These are phyloP conservation scores for Zaprionus inermis DNA, from an alignment of 1,140 invertebrate genomes.

Conservation along the genomic window DNA sequence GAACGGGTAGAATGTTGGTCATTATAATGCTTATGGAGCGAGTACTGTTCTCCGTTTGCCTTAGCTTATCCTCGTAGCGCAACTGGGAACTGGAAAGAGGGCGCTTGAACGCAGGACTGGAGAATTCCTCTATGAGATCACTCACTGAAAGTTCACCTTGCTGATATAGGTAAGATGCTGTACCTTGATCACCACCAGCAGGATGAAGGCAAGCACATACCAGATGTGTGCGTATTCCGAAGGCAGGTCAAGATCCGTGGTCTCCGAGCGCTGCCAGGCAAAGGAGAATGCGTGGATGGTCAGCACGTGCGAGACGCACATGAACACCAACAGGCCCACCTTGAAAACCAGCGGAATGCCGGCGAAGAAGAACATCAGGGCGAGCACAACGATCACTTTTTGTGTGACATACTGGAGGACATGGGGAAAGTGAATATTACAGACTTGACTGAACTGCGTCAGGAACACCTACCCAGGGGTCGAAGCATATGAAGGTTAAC, in stretches of 20 bases:
- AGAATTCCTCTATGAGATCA: not conserved
- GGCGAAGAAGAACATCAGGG: slow-evolving; percentile 91
- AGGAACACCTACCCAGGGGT: slow-evolving; percentile 2
- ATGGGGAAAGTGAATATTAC: not conserved
- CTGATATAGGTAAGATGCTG: slow-evolving; percentile 39
- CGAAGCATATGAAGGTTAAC: slow-evolving; percentile 75
- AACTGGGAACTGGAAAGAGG: slow-evolving; percentile 24
- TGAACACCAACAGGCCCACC: slow-evolving; percentile 78
- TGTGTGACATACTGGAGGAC: slow-evolving; percentile 90
- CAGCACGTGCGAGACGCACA: slow-evolving; percentile 54
- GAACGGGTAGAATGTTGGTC: slow-evolving; percentile 92
- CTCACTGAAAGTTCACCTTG: slow-evolving; percentile 44
- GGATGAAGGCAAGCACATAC: slow-evolving; percentile 25
- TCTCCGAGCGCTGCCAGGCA: slow-evolving; percentile 88
- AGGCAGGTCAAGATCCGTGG: slow-evolving; percentile 87
- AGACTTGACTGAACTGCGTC: not conserved
- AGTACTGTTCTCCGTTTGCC: slow-evolving; percentile 89
- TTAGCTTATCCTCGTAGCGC: slow-evolving; percentile 86
- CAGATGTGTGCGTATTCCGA: slow-evolving; percentile 35
- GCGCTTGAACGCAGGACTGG: not conserved
- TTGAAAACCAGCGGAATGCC: slow-evolving; percentile 93
- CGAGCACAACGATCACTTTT: slow-evolving; percentile 89
- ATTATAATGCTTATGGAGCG: slow-evolving; percentile 92
- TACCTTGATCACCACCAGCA: slow-evolving; percentile 25
- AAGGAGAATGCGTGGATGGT: slow-evolving; percentile 87